Conservation (phyloP, 2,888 invertebrate species). For the Hoplodrina ambigua region DNA sequence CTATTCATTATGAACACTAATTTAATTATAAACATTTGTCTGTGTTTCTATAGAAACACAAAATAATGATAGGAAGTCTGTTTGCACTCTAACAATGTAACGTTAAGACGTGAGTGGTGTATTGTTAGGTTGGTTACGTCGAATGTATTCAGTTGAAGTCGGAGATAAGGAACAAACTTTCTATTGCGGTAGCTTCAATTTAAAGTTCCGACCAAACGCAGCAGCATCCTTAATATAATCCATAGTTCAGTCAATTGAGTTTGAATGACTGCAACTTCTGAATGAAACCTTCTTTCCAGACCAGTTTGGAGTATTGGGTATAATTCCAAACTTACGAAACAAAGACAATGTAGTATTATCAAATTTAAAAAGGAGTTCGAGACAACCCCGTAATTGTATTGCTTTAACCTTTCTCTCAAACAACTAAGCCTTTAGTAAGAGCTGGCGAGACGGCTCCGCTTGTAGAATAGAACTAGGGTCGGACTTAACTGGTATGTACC, state of each 20-base stretch:
- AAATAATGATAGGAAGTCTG: not conserved
- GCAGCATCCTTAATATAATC: slow-evolving; percentile 1
- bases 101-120: not conserved
- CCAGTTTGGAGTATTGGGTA: too few species aligned
- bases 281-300: not conserved
- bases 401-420: slow-evolving; percentile 8
- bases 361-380: not conserved
- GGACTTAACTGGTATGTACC: not conserved
- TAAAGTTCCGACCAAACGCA: slow-evolving; percentile 15
- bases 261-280: slow-evolving; percentile 4
- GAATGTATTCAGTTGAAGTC: slow-evolving; percentile 10
- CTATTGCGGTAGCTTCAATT: slow-evolving; percentile 31
- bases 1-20: too few species aligned
- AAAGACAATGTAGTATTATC: not conserved
- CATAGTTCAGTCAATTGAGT: not conserved
- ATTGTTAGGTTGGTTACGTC: slow-evolving; percentile 1
- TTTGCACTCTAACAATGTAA: not conserved
- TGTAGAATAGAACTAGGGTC: not conserved
- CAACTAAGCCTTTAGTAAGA: slow-evolving; percentile 7
- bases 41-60: not conserved
- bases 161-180: slow-evolving; percentile 3
- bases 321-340: not conserved
- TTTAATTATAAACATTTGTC: too few species aligned
- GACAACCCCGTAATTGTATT: slow-evolving; percentile 2
- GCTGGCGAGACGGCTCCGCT: not conserved